Base-by-base conservation (phyloP, 1,140 invertebrate genomes). In the Drosophila rhopaloa region DNA sequence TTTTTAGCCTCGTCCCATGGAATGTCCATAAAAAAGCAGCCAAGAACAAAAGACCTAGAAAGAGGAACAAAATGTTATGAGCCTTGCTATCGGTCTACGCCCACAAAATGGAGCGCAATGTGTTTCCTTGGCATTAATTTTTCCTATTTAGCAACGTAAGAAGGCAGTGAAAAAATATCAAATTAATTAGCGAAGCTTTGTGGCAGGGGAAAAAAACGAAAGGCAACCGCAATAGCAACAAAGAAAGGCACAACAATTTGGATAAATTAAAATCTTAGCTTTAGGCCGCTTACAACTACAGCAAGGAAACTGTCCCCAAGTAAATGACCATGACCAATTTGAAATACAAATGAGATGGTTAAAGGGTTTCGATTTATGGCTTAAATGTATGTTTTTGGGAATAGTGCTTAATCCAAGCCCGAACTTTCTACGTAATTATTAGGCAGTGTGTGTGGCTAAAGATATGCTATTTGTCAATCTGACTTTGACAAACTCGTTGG, bases 171-270 rank as follows among this genome's bases (percentile, higher is more conserved):
- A 67, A 74, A 88, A 83, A 76, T 82, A 80, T 84, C 84, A 88
- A 84, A 88, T 88, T 88, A 88, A 88, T 88, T 88, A 88, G 74
- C 58, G 41, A 44, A 37, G 68, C 68, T 80, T 79, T 76, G 54
- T 66, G 75, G 65, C 75, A 53, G 38, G 38, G 63, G 43, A 50
- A 65, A 56, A 68, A 51, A 59, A 40, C 19, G 47, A 10, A 43
- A 50, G 41, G 13, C 41, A 67, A 47, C 59, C 43, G 19, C 58
- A 75, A 58, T 44, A 38, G 41, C 62, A 70, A 68, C 43, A 77
- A 53, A 47, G 58, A 51, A 53, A 71, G 60, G 35, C 13, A 41
- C 44, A 62, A 59, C 37, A 60, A 46, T 71, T 48, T 62, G 29
- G 47, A 61, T 63, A 85, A 85, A 78, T 75, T 57, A 67, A 81